Evolutionary conservation across 2,888 invertebrate genomes (phyloP).

Genomic region (Cepaea hortensis): DNA sequence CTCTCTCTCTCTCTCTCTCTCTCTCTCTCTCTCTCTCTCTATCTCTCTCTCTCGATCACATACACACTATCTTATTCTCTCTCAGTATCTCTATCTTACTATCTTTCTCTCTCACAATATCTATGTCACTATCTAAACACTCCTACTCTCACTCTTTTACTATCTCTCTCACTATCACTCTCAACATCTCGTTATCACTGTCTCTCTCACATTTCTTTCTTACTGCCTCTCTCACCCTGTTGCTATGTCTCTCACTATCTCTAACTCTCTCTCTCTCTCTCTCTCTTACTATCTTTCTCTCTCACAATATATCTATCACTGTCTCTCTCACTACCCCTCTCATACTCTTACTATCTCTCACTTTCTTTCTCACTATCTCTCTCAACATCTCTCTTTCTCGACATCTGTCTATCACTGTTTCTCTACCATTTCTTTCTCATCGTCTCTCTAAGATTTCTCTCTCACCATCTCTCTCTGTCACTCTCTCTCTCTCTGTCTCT

Average conservation of each 20-base stretch:
- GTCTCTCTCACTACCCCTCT: too few species aligned
- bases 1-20: too few species aligned
- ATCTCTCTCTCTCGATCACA: too few species aligned
- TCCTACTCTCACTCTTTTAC: too few species aligned
- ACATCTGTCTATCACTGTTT: neutral
- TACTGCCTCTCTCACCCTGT: neutral
- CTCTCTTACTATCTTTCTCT: conserved; percentile 34
- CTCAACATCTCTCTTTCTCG: neutral
- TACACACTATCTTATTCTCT: too few species aligned
- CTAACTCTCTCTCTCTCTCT: conserved; percentile 32
- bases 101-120: too few species aligned
- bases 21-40: too few species aligned
- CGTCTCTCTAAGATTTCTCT: neutral
- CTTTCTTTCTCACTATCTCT: neutral
- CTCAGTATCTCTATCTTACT: too few species aligned
- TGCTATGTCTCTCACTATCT: neutral
- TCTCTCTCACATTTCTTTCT: neutral
- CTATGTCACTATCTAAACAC: too few species aligned
- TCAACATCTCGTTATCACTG: neutral
- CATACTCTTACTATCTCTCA: too few species aligned
- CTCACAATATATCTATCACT: neutral
- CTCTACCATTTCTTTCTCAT: neutral
- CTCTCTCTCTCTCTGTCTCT: neutral
- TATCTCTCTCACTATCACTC: too few species aligned
- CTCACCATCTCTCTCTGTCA: neutral